Evolutionary conservation across 2,797 vertebrate species (phyloP), one percentile per base, ranked within the genome.

Genomic region (Ceryle rudis): DNA sequence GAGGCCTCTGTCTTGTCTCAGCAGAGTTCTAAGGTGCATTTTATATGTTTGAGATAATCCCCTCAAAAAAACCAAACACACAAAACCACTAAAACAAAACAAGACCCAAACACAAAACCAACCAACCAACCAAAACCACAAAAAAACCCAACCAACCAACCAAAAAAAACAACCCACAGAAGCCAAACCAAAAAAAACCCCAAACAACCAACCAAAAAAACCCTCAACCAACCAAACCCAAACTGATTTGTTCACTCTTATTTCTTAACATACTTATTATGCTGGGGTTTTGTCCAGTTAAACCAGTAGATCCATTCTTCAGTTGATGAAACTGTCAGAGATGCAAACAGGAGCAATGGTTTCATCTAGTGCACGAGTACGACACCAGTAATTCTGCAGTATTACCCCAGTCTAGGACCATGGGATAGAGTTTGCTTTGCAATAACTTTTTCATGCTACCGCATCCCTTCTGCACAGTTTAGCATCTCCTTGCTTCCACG

Each of bases 351-450:
- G 0, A 46, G 5, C 37, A 51, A 7, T 58, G 49, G 33, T 78
- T 93, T 74, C 13, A 35, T 26, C 14, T 41, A 25, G 26, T 23
- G 14, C 23, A 20, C 3, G 4, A 67, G 7, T 35, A n/a, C 49
- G 35, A 11, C 19, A 26, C 15, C 16, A 26, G 0, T 49, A 83
- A 73, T 6, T 44, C 22, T 55, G 10, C 31, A 58, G 0, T 62
- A 62, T 70, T 60, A 44, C 1, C 17, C 25, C 18, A 44, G 42
- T 8, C 6, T 5, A 71, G 55, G 9, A 87, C 25, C n/a, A 66
- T 31, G 22, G 60, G 55, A 16, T 9, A 47, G 28, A n/a, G 2
- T 81, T 57, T 87, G 15, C 14, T 86, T 58, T 89, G 35, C 60
- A 80, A 60, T 61, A 70, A 73, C 44, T 9, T 47, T 80, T 21